Base-by-base conservation (phyloP, 2,888 invertebrate species). In the Callyntrura guangdongensis region DNA sequence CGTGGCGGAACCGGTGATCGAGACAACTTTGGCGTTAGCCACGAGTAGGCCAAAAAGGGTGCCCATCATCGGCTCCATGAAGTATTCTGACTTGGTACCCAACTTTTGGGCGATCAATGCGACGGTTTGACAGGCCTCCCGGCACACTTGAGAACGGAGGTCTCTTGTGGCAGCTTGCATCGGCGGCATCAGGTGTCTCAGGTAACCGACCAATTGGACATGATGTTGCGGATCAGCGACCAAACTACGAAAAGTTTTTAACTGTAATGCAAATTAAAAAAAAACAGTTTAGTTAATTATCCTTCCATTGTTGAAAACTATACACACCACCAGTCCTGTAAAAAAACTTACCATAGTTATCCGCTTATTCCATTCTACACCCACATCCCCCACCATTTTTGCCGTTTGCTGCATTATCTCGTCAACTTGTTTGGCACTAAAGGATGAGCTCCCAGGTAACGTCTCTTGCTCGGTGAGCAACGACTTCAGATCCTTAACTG, bases 41-140 rank as follows among this genome's bases (percentile, higher is more conserved):
- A 98, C 98, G 95, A 99, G 98, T 90, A 99, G 96, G 95, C 97
- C 97, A 94, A 99, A 98, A 45, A 99, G 95, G 94, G 97, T 96
- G 92, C 97, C 97, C 77, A 99, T 95, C 84, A 99, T 96, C 93
- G 97, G 96, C 95, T 98, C 97, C 64, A 97, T 97, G 95, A 98
- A 97, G 94, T 97, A 97, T 93, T 99, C 99, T 94, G 98, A 96
- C 95, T 97, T 98, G 94, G 96, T 97, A 90, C 97, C 97, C 85
- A 99, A 95, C 82, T 97, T 96, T 95, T 98, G 98, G 79, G 98
- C 97, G 95, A 99, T 96, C 95, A 97, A 99, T 61, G 99, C 98
- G 94, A 99, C 97, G 0, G 99, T 98, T 91, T 99, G 97, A 95
- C 99, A 99, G 0, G 98, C 98, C 95, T 99, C 99, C 77, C 99